Evolutionary conservation across 2,888 invertebrate species (phyloP), one percentile per base, ranked within the genome.

Genomic region (Melolontha melolontha): DNA sequence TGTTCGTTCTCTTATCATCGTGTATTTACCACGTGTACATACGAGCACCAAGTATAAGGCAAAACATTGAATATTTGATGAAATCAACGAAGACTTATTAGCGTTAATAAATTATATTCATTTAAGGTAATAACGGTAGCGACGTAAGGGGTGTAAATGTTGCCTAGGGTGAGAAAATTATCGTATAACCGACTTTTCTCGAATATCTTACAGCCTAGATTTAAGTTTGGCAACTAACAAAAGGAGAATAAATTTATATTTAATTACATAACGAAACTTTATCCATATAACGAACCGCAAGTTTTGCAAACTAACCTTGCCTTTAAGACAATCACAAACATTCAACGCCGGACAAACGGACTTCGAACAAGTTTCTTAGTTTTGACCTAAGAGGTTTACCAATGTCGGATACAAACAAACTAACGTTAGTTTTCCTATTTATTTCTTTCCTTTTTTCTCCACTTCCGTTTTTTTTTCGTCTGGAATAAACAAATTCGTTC

Each of bases 1-100:
- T 74, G 71, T 74, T 72, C 42, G 44, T 57, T 57, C 42, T 14
- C 57, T 57, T 57, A 72, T 71, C 72, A 70, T 27, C 14, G 17
- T 17, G 17, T 22, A 16, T 50, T 14, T 17, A 10, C 16, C 5
- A 42, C 41, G 42, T 57, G 57, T 42, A 42, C 34, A 16, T 42
- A 57, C n/a, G 10, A 16, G 22, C 2, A 22, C 10, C 14, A 14
- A 7, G 47, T 47, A 14, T 16, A 47, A 14, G 40, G 40, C 27
- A 57, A 57, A 57, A 57, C 14, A 42, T 29, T 57, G 55, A 39
- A 55, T 55, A 55, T 55, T 55, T 55, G 27, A 57, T 57, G 12
- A 12, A 57, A 57, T 57, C 57, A 57, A 57, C 57, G 44, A 57
- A 57, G 57, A 57, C 44, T 27, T 57, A 57, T 57, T 57, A 57